Percentiles rank a stretch among this genome's conserved stretches.
Conservation (phyloP, 2,888 invertebrate species). For the Notodonta ziczac region DNA sequence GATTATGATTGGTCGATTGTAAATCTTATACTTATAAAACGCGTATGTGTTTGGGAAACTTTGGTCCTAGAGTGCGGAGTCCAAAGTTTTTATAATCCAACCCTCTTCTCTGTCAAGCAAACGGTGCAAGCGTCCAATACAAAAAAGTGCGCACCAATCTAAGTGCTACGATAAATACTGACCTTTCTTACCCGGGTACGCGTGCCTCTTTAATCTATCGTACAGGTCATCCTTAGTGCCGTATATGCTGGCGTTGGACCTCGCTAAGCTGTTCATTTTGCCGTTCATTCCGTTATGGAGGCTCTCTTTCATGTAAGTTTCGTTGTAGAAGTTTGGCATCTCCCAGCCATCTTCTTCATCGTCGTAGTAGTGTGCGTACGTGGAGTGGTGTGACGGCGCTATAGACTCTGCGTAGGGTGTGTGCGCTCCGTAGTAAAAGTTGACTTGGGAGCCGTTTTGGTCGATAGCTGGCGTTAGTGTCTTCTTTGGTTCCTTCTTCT, state of each 20-base stretch:
- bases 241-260: conserved; percentile 97
- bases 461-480: conserved; percentile 94
- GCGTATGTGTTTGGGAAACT: no score
- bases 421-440: conserved; percentile 97
- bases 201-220: conserved; percentile 97
- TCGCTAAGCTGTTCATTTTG: conserved; percentile 96
- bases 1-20: no score
- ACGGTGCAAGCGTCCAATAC: conserved; percentile 43
- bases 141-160: conserved; percentile 66
- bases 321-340: conserved; percentile 98
- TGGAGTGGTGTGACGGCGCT: conserved; percentile 97
- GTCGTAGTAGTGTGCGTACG: conserved; percentile 97
- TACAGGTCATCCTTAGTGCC: conserved; percentile 98
- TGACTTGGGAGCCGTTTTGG: conserved; percentile 96
- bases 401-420: conserved; percentile 98
- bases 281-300: conserved; percentile 93
- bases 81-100: no score
- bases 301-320: conserved; percentile 97
- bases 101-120: conserved; percentile 15
- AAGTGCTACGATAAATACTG: conserved; percentile 77
- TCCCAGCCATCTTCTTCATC: conserved; percentile 99
- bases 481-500: conserved; percentile 96
- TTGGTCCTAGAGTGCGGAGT: no score
- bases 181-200: conserved; percentile 98
- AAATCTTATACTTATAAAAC: no score